These are phyloP conservation scores for Linhomoeus sp. DNA, from an alignment of 2,888 invertebrate species.

Conservation along the genomic window DNA sequence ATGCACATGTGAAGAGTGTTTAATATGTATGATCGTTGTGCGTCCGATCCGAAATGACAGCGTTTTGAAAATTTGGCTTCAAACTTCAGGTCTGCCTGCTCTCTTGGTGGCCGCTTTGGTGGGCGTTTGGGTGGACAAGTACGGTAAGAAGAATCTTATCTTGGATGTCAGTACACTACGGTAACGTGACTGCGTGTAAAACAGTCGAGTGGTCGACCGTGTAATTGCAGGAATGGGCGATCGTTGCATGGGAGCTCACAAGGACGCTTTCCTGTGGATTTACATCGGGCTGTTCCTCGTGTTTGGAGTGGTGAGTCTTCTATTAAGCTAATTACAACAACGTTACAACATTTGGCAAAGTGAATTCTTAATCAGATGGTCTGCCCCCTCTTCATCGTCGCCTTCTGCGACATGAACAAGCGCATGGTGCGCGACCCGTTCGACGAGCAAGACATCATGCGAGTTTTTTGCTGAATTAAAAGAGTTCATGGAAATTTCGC, in stretches of 20 bases:
- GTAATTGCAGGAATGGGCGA: constrained; percentile 1
- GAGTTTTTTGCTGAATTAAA: not conserved
- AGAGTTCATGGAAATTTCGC: not conserved
- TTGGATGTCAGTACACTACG: too few relatives aligned
- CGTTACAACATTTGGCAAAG: not conserved
- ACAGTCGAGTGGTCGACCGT: not conserved
- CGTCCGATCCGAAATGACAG: too few relatives aligned
- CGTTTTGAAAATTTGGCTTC: too few relatives aligned
- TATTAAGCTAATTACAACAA: not conserved
- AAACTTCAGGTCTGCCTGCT: not conserved
- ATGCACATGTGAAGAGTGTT: too few relatives aligned
- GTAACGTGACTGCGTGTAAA: not conserved
- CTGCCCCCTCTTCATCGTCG: constrained; percentile 1
- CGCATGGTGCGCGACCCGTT: not conserved
- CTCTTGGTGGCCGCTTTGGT: not conserved
- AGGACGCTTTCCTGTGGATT: constrained; percentile 1
- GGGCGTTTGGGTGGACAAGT: not conserved
- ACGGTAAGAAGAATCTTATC: too few relatives aligned
- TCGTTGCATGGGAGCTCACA: constrained; percentile 3
- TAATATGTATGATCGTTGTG: too few relatives aligned
- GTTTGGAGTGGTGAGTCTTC: not conserved
- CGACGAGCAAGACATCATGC: not conserved
- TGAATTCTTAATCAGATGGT: too few relatives aligned
- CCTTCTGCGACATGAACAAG: constrained; percentile 1
- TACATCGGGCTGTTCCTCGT: constrained; percentile 2